These are phyloP conservation scores for Pachliopta kotzebuea DNA, from an alignment of 2,888 invertebrate genomes.

Conservation along the genomic window DNA sequence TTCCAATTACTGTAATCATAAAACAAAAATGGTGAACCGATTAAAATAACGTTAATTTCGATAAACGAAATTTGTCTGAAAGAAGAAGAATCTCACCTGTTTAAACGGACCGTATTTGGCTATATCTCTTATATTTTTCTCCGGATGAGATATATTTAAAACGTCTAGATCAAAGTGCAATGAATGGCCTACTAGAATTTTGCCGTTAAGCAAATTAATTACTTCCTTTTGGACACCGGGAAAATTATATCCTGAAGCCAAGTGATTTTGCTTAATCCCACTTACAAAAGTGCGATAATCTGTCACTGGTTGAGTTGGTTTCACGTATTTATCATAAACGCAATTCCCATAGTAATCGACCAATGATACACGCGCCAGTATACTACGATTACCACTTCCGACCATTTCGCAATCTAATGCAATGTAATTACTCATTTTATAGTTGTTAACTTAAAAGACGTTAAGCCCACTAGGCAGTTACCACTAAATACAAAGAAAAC, in stretches of 20 bases:
- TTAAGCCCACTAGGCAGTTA: too few relatives aligned
- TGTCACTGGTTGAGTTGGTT: conserved; percentile 23
- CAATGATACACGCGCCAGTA: conserved; percentile 31
- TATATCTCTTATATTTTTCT: conserved; percentile 25
- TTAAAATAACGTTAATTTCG: not conserved
- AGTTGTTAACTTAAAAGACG: too few relatives aligned
- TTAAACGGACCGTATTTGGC: conserved; percentile 26
- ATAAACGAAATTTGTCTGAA: too few relatives aligned
- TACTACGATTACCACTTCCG: conserved; percentile 22
- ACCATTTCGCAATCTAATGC: conserved; percentile 33
- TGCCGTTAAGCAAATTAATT: conserved; percentile 10
- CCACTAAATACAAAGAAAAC: too few relatives aligned
- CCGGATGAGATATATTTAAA: conserved; percentile 27
- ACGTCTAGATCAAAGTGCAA: conserved; percentile 29
- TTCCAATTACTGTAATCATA: not conserved
- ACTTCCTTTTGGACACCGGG: not conserved
- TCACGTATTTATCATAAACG: conserved; percentile 30
- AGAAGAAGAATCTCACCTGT: conserved; percentile 28
- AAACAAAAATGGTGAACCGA: too few relatives aligned
- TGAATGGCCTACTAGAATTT: conserved; percentile 29
- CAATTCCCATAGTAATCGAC: conserved; percentile 17
- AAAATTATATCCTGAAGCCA: conserved; percentile 1
- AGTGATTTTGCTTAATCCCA: conserved; percentile 16
- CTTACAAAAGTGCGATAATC: conserved; percentile 28
- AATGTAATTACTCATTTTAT: conserved; percentile 3